These are phyloP conservation scores for Ammodytes dubius DNA, from an alignment of 2,113 vertebrate species.

Conservation along the genomic window DNA sequence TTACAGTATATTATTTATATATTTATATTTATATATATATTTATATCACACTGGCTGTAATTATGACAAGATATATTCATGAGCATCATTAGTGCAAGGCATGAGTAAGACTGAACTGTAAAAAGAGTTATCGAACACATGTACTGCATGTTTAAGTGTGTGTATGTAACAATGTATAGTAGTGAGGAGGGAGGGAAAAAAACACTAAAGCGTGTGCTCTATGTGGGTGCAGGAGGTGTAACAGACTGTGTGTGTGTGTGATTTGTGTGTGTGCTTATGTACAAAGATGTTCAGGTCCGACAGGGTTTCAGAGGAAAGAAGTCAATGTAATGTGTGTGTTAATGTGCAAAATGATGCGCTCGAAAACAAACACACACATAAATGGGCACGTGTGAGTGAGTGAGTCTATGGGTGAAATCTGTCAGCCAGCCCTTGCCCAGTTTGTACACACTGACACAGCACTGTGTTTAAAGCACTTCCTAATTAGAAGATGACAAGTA, in stretches of 20 bases:
- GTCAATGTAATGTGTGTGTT: constrained; percentile 26
- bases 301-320: constrained; percentile 9
- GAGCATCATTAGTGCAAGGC: constrained; percentile 88
- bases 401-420: constrained; percentile 49
- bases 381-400: constrained; percentile 53
- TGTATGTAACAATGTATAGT: constrained; percentile 34
- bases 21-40: constrained; percentile 82
- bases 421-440: constrained; percentile 48
- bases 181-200: not conserved
- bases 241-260: constrained; percentile 54
- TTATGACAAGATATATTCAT: constrained; percentile 85
- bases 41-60: constrained; percentile 84
- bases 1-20: constrained; percentile 95
- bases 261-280: constrained; percentile 39
- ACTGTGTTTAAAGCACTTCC: constrained; percentile 70
- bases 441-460: constrained; percentile 46
- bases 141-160: constrained; percentile 27
- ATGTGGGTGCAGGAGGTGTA: constrained; percentile 47
- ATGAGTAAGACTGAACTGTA: constrained; percentile 82
- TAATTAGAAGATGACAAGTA: constrained; percentile 44
- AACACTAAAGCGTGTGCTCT: constrained; percentile 12
- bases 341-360: constrained; percentile 59
- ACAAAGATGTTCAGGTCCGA: constrained; percentile 43
- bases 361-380: constrained; percentile 14
- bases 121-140: constrained; percentile 68